Evolutionary conservation across 2,113 vertebrate genomes (phyloP).

Genomic region (Pseudorhombus dupliciocellatus): DNA sequence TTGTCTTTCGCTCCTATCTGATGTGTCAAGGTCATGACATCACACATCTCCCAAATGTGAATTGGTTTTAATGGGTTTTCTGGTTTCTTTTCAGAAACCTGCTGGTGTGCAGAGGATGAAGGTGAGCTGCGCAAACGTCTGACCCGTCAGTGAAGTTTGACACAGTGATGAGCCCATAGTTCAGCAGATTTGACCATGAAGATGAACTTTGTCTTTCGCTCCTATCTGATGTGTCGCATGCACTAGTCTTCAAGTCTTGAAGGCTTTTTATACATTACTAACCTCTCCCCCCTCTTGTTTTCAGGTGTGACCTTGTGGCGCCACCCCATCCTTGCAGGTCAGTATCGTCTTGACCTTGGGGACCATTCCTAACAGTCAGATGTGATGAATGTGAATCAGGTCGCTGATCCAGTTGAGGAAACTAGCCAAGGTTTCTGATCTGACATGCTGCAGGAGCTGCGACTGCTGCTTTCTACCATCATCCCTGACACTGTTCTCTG

Average conservation of each 20-base stretch:
- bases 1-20: conserved; percentile 84
- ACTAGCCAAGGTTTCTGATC: conserved; percentile 61
- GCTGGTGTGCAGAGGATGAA: too few species aligned
- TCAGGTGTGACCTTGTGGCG: too few species aligned
- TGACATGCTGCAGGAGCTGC: not conserved
- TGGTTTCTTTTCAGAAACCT: not conserved
- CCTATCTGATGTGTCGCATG: conserved; percentile 22
- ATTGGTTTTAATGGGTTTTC: not conserved
- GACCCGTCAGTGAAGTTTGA: conserved; percentile 18
- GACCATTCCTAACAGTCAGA: conserved; percentile 26
- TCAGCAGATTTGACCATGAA: conserved; percentile 81
- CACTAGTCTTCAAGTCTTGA: accelerated
- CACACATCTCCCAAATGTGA: not conserved
- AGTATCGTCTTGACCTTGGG: not conserved
- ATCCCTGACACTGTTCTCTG: accelerated
- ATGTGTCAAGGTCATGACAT: conserved; percentile 29
- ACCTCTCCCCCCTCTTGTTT: accelerated
- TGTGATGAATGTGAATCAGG: conserved; percentile 84
- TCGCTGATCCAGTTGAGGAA: conserved; percentile 84
- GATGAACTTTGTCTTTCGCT: conserved; percentile 81
- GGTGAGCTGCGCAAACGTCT: not conserved
- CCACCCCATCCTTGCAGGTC: too few species aligned
- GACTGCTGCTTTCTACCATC: accelerated
- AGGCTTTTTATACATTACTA: not conserved
- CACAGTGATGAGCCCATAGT: conserved; percentile 83